A percentile compares a stretch with the other conserved stretches of the same genome.
Evolutionary conservation across 2,888 invertebrate genomes (phyloP).

Genomic region (Lasioglossum leucozonium): DNA sequence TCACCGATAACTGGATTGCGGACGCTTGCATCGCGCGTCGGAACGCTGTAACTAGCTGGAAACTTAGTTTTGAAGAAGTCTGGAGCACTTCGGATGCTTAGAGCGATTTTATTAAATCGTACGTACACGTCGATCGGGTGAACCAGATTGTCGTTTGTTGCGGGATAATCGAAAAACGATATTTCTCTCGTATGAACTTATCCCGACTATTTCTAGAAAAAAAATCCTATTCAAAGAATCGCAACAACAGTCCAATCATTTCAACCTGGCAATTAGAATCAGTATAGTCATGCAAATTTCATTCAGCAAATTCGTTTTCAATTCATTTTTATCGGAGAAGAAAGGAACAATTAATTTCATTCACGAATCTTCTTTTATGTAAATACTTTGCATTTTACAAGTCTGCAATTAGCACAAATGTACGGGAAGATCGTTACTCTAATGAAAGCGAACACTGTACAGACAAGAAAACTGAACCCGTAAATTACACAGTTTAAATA

Average conservation of each 20-base stretch:
- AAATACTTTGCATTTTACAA: no score
- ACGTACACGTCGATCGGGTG: not conserved
- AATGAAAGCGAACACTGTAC: not conserved
- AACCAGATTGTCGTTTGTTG: not conserved
- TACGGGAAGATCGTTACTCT: not conserved
- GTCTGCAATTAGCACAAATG: no score
- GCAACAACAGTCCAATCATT: no score
- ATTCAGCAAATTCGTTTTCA: not conserved
- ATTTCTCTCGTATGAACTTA: not conserved
- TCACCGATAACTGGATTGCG: slow-evolving; percentile 1
- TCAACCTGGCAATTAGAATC: no score
- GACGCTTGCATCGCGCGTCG: not conserved
- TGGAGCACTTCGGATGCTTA: not conserved
- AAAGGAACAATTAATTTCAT: not conserved
- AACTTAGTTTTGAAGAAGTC: not conserved
- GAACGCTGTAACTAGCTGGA: not conserved
- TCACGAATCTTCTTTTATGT: not conserved
- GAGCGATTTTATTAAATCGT: not conserved
- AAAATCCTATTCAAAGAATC: no score
- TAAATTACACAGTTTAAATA: not conserved
- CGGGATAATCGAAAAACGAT: not conserved
- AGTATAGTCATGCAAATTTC: not conserved
- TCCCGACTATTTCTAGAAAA: no score
- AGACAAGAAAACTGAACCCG: not conserved
- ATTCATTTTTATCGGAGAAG: not conserved